Base-by-base conservation (phyloP, 2,113 vertebrate species). In the Triplophysa tibetana region DNA sequence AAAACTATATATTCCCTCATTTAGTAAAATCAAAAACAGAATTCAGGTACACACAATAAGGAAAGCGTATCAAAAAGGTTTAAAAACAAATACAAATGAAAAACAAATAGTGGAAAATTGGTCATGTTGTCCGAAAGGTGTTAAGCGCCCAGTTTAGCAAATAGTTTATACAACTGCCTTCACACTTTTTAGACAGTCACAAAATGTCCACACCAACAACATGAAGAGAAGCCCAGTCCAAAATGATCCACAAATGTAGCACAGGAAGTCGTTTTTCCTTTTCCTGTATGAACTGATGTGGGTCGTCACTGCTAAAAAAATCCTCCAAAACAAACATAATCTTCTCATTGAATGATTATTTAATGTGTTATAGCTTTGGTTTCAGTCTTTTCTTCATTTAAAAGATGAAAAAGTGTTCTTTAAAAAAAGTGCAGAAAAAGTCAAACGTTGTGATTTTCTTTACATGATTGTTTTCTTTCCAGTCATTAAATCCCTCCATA, bases 141-240 rank as follows among this genome's bases (percentile, higher is more conserved):
- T 52, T 54, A 85, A 77, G 73, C 64, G 78, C 60, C 79, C 50
- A 65, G 63, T 19, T n/a, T 8, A 56, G 7, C 19, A 79, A 77
- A 21, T 33, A 43, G 41, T 43, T 43, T 9, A 50, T 69, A 24
- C 81, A 76, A 24, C 63, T 65, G 54, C 83, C 29, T 72, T 70
- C 81, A 86, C 76, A 80, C 9, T 63, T 58, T 16, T 45, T 4
- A 45, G 23, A n/a, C 10, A 48, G 8, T 19, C 26, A n/a, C 19
- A n/a, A 62, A 24, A 43, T 33, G 21, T 50, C 11, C 21, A 33
- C 52, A 63, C 69, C 64, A 69, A 69, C 68, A 58, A 13, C 3
- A 63, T 8, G 6, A 29, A 33, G 41, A 69, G 12, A 13, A 38
- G 19, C 24, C 11, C 23, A 19, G n/a, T 33, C 26, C 26, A 24